Conservation (phyloP, 2,888 invertebrate genomes). For the Bombylius discolor region DNA sequence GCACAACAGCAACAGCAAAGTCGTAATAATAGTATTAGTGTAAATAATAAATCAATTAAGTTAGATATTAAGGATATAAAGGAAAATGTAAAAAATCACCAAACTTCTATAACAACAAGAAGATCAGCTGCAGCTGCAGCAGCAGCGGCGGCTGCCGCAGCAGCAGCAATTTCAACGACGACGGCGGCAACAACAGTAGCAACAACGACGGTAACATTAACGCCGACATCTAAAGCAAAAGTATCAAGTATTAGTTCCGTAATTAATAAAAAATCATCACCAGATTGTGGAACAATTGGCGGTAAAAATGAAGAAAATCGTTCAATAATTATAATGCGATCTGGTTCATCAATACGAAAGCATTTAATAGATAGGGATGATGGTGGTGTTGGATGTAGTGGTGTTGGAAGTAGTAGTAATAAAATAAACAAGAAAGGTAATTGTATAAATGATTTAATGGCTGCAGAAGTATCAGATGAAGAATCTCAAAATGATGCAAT, state of each 20-base stretch:
- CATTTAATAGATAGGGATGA: background rate
- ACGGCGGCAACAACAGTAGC: background rate
- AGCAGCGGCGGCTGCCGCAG: slow-evolving; percentile 3
- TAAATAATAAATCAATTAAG: slow-evolving; percentile 10
- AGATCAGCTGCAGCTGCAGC: slow-evolving; percentile 6
- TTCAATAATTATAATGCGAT: background rate
- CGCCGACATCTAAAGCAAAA: background rate
- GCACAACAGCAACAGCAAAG: background rate
- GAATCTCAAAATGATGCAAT: slow-evolving; percentile 1
- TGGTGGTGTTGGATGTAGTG: slow-evolving; percentile 2
- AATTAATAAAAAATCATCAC: background rate
- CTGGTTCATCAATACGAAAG: background rate
- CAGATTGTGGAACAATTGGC: background rate
- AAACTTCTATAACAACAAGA: slow-evolving; percentile 8
- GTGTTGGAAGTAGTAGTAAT: slow-evolving; percentile 6
- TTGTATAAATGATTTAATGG: slow-evolving; percentile 2
- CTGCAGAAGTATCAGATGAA: background rate
- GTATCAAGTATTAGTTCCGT: slow-evolving; percentile 2
- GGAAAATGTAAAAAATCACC: slow-evolving; percentile 9
- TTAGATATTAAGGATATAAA: slow-evolving; percentile 4
- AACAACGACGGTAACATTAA: background rate
- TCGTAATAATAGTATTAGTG: slow-evolving; percentile 13
- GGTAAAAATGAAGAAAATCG: background rate
- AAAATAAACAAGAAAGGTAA: slow-evolving; percentile 3
- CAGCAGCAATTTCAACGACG: background rate